Evolutionary conservation across 53 echinoderm and acorn worm species (phyloP), one percentile per base, ranked within the genome.

Genomic region (Holothuria leucospilota): DNA sequence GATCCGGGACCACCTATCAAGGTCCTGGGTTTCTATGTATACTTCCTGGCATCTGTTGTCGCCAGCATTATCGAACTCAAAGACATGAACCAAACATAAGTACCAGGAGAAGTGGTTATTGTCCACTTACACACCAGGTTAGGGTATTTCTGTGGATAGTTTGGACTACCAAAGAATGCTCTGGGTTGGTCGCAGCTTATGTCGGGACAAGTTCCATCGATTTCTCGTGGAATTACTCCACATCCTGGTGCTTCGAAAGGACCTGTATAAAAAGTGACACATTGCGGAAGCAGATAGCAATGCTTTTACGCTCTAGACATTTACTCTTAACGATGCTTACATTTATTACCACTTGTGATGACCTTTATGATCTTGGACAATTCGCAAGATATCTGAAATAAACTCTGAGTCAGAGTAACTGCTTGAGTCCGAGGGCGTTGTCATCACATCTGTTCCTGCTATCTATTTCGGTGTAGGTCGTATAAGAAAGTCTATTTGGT

Each of bases 91-190:
- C 70, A 70, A 20, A 70, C 39, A 29, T 70, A 70, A n/a, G 70
- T 38, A 30, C 70, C 70, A 38, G 70, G 70, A n/a, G 70, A 28
- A 20, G 70, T 70, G 20, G 38, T 34, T 70, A 70, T 70, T 18
- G 20, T 40, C 34, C 39, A 70, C 20, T 29, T 34, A 29, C 70
- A 70, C 39, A 15, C 30, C 46, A 46, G 46, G 23, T 70, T 38
- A 20, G 70, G 39, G 13, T 25, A 70, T 20, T 38, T 20, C 20
- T 70, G 30, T 14, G 70, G 70, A 13, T 38, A 70, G 30, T 70
- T 70, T 70, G 70, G 70, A 70, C 70, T 70, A 9, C 28, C 70
- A 38, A 70, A 29, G 23, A 38, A 70, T 12, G 70, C 70, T 34
- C 20, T 30, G 14, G 70, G 70, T 20, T 5, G 14, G 26, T 25